Conservation (phyloP, 2,113 vertebrate species). For the Xenotilapia longispinis region DNA sequence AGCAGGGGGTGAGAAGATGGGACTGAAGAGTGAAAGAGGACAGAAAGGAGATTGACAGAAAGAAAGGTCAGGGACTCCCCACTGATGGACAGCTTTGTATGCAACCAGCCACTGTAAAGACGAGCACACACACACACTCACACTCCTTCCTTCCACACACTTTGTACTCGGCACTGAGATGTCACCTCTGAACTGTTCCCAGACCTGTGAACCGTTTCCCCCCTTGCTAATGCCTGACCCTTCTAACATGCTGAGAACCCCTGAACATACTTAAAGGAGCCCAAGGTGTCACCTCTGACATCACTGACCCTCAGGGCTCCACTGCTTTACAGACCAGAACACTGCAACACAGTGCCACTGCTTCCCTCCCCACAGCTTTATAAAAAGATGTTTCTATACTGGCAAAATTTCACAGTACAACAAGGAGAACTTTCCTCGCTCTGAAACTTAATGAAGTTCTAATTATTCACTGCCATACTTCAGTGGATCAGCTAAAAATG, state of each 20-base stretch:
- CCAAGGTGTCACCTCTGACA: neutral
- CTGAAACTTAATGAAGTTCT: neutral
- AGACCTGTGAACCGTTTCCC: neutral
- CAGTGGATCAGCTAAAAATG: neutral
- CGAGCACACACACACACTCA: neutral
- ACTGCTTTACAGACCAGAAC: neutral
- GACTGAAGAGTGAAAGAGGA: constrained; percentile 10
- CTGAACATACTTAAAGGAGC: neutral
- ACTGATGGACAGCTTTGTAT: constrained; percentile 65
- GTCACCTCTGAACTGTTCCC: neutral
- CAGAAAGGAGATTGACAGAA: constrained; percentile 36
- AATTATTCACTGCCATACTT: neutral
- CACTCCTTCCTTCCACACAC: neutral
- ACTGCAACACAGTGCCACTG: neutral
- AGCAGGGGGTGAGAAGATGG: neutral
- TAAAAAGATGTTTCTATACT: neutral
- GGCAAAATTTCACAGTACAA: neutral
- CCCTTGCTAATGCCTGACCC: neutral
- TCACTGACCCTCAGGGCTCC: neutral
- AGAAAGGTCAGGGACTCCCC: constrained; percentile 70
- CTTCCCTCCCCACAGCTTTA: neutral
- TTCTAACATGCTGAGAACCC: neutral
- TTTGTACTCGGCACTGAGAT: neutral
- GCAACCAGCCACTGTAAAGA: constrained; percentile 54
- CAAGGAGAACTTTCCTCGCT: neutral